A percentile compares a stretch with the other conserved stretches of the same genome.
Conservation (phyloP, 2,113 vertebrate species). For the Equus przewalskii region DNA sequence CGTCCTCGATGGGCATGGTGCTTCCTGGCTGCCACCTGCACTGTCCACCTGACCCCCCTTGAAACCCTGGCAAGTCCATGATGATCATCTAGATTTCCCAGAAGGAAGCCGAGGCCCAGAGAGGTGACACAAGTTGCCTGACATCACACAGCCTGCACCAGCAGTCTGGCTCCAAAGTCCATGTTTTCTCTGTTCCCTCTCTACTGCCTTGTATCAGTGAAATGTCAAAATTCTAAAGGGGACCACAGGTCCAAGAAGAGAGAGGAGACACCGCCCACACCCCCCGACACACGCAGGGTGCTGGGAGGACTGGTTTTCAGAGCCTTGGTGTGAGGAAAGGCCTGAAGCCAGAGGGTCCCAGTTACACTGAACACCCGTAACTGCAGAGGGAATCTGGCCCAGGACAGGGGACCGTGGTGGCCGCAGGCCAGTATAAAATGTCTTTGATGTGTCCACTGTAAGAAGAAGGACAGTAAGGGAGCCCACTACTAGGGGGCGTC, state of each 20-base stretch:
- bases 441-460: neutral
- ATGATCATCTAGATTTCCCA: neutral
- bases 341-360: neutral
- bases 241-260: neutral
- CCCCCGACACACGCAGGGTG: too few species aligned
- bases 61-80: neutral
- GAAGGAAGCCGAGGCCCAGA: neutral
- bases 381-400: neutral
- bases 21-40: neutral
- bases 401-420: neutral
- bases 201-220: neutral
- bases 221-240: neutral
- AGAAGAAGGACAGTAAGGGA: neutral
- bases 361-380: neutral
- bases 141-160: neutral
- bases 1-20: too few species aligned
- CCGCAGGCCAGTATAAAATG: neutral
- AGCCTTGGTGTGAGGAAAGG: neutral
- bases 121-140: neutral
- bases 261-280: too few species aligned
- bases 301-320: neutral
- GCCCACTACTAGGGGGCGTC: too few species aligned
- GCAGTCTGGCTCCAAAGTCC: neutral
- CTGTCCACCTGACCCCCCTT: accelerated
- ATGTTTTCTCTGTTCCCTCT: too few species aligned